Conservation (phyloP, 2,113 vertebrate genomes). For the Sisor rabdophorus region DNA sequence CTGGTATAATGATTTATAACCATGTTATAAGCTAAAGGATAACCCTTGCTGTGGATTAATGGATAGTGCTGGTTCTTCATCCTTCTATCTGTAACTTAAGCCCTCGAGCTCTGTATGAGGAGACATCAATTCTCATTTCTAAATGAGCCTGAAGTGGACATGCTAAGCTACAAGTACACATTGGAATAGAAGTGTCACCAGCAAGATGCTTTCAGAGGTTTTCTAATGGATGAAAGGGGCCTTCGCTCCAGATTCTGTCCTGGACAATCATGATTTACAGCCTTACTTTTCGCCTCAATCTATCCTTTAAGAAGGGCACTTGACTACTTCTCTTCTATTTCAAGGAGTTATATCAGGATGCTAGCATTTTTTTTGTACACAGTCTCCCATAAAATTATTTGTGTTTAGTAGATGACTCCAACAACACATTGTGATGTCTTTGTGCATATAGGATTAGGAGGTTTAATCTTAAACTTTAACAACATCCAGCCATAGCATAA, state of each 20-base stretch:
- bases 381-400: slow-evolving; percentile 13
- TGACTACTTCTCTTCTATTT: neutral
- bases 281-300: slow-evolving; percentile 1
- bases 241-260: neutral
- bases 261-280: slow-evolving; percentile 15
- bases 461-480: slow-evolving; percentile 14
- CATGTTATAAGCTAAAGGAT: neutral
- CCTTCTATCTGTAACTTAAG: neutral
- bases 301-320: slow-evolving; percentile 13
- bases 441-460: neutral
- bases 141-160: slow-evolving; percentile 16
- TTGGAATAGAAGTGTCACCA: slow-evolving; percentile 24
- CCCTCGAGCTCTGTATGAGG: neutral
- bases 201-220: slow-evolving; percentile 16
- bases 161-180: slow-evolving; percentile 20
- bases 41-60: neutral
- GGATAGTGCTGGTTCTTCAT: neutral
- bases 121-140: slow-evolving; percentile 3
- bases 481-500: neutral
- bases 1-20: neutral
- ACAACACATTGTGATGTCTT: neutral
- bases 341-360: neutral
- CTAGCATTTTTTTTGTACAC: neutral
- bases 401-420: neutral
- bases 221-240: slow-evolving; percentile 39